Conservation (phyloP, 2,888 invertebrate genomes). For the Caenorhabditis virilis region DNA sequence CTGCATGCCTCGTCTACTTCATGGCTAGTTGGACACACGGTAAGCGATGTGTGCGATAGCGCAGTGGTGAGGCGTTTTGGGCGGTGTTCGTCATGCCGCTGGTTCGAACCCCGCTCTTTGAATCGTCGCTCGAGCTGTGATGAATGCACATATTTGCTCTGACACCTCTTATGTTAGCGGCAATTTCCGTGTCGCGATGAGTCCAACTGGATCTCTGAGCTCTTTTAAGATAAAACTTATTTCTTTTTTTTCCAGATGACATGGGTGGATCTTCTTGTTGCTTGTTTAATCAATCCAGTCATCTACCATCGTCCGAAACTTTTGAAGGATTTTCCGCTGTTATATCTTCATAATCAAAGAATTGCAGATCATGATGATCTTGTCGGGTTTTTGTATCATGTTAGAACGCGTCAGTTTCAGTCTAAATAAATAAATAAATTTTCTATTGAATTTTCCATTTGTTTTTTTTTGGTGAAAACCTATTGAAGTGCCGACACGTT, state of each 20-base stretch:
- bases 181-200: conserved; percentile 43
- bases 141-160: conserved; percentile 39
- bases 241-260: conserved; percentile 40
- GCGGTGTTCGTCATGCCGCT: neutral
- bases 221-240: conserved; percentile 6
- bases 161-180: conserved; percentile 48
- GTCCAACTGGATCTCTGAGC: conserved; percentile 41
- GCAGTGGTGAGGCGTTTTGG: conserved; percentile 18
- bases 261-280: conserved; percentile 49
- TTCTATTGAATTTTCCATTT: neutral
- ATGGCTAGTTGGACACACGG: conserved; percentile 47
- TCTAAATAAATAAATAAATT: neutral
- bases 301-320: conserved; percentile 49
- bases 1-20: conserved; percentile 20
- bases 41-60: conserved; percentile 26
- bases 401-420: conserved; percentile 17
- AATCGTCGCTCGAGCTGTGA: conserved; percentile 30
- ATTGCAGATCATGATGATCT: conserved; percentile 39
- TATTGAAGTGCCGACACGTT: no score
- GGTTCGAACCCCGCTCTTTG: conserved; percentile 1
- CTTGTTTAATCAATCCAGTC: conserved; percentile 49
- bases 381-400: conserved; percentile 45
- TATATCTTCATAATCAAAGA: conserved; percentile 48
- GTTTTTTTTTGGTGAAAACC: no score
- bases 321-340: conserved; percentile 34